Conservation (phyloP, 2,797 vertebrate species). For the Philypnodon macrostomus region DNA sequence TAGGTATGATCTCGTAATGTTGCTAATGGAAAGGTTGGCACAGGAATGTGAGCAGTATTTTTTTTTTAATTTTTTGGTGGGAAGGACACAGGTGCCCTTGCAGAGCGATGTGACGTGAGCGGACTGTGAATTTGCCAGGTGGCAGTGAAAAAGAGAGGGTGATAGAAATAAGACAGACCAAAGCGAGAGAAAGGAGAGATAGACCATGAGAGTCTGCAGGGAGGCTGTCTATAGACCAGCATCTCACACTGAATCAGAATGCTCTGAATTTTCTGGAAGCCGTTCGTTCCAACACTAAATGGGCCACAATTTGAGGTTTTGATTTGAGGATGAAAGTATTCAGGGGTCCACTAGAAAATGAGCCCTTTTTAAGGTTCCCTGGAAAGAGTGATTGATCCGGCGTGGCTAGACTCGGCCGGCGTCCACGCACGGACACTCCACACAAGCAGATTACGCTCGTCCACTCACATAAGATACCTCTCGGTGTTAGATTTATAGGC, state of each 20-base stretch:
- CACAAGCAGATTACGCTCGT: constrained; percentile 47
- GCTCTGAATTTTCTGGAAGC: constrained; percentile 62
- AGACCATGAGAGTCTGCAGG: constrained; percentile 61
- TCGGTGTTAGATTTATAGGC: constrained; percentile 75
- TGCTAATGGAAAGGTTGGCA: constrained; percentile 79
- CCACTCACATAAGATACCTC: constrained; percentile 66
- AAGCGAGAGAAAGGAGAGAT: constrained; percentile 65
- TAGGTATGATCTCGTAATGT: constrained; percentile 74
- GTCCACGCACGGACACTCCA: constrained; percentile 35
- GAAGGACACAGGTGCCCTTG: constrained; percentile 87
- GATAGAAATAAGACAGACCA: constrained; percentile 62
- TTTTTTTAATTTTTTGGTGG: constrained; percentile 55
- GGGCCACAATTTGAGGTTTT: constrained; percentile 36
- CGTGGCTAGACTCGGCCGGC: constrained; percentile 36
- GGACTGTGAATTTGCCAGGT: constrained; percentile 86
- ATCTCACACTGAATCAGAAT: constrained; percentile 49
- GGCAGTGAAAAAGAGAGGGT: constrained; percentile 69
- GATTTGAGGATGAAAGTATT: constrained; percentile 50
- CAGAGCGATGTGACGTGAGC: constrained; percentile 83
- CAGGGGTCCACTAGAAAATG: constrained; percentile 27
- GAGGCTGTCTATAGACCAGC: constrained; percentile 61
- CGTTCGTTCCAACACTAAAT: constrained; percentile 33
- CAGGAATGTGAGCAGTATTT: constrained; percentile 66
- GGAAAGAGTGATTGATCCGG: constrained; percentile 37
- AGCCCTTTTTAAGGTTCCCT: constrained; percentile 37